phyloP scores from a whole-genome alignment of 2,113 vertebrate species.

The Sakesphorus luctuosus region DNA sequence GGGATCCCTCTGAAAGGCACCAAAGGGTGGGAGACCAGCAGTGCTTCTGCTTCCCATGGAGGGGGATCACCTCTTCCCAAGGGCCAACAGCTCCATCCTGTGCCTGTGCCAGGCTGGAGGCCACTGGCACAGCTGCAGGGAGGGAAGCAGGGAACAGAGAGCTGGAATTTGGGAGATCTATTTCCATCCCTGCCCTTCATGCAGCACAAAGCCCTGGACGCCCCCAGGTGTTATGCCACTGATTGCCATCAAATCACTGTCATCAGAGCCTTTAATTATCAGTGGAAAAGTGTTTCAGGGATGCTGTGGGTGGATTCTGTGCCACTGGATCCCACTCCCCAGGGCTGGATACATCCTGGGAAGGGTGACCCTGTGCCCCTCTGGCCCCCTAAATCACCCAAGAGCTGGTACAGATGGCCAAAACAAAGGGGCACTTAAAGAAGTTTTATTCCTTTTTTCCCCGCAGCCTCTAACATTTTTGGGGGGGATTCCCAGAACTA shows the following conservation, averaged over 20 bases:
- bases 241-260: background rate
- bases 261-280: background rate
- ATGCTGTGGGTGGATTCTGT: background rate
- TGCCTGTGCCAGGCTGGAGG: background rate
- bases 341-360: fast-evolving
- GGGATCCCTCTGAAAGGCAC: background rate
- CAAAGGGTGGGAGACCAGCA: background rate
- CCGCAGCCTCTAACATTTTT: background rate
- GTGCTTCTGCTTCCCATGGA: background rate
- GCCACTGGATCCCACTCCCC: background rate
- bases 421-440: background rate
- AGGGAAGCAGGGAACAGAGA: background rate
- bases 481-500: background rate
- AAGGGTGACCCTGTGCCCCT: fast-evolving
- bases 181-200: background rate
- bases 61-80: background rate
- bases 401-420: background rate
- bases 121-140: fast-evolving
- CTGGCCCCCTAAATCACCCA: background rate
- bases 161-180: background rate
- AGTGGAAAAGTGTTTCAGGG: background rate
- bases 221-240: background rate
- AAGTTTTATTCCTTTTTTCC: background rate
- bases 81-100: background rate
- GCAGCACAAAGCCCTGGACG: fast-evolving